These are phyloP conservation scores for Cetonia aurata DNA, from an alignment of 2,888 invertebrate species.

Conservation along the genomic window DNA sequence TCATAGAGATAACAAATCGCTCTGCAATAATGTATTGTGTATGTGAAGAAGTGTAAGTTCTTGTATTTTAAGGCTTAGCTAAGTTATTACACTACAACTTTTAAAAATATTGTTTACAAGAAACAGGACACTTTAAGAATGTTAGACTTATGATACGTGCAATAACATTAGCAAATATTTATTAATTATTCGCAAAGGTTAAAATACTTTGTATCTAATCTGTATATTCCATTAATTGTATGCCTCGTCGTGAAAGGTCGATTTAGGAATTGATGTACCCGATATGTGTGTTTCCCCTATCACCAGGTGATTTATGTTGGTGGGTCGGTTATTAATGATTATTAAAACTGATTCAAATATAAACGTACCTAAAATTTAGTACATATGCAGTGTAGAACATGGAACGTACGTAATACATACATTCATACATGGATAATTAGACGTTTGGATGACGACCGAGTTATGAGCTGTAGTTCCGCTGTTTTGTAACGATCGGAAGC, in stretches of 20 bases:
- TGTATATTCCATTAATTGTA: neutral
- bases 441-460: slow-evolving; percentile 52
- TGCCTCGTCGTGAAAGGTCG: slow-evolving; percentile 51
- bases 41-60: too few relatives aligned
- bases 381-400: too few relatives aligned
- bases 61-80: too few relatives aligned
- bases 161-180: too few relatives aligned
- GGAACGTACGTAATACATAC: slow-evolving; percentile 3
- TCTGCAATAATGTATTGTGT: too few relatives aligned
- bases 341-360: slow-evolving; percentile 52
- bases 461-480: slow-evolving; percentile 59
- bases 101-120: too few relatives aligned
- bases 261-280: slow-evolving; percentile 48
- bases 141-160: too few relatives aligned
- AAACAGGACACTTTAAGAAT: too few relatives aligned
- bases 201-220: too few relatives aligned
- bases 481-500: slow-evolving; percentile 55
- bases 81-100: too few relatives aligned
- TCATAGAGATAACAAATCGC: too few relatives aligned
- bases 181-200: too few relatives aligned
- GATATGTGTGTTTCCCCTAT: slow-evolving; percentile 45
- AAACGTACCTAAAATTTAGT: slow-evolving; percentile 34
- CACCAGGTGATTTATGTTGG: slow-evolving; percentile 52
- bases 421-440: slow-evolving; percentile 50
- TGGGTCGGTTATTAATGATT: slow-evolving; percentile 54